Base-by-base conservation (phyloP, 2,797 vertebrate genomes). In the Trichosurus vulpecula region DNA sequence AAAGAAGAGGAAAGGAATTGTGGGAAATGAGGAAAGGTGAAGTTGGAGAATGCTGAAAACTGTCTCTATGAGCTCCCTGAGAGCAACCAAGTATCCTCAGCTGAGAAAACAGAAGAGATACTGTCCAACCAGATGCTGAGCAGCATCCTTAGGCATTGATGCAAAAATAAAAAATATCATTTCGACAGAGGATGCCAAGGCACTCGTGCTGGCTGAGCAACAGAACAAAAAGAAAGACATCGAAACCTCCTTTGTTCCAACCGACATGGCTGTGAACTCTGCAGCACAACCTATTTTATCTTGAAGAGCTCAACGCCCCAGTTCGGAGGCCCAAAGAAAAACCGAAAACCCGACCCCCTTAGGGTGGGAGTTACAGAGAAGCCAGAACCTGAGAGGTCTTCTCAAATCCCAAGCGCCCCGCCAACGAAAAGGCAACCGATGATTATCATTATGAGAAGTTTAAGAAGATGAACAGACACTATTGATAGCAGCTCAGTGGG, bases 141-240 rank as follows among this genome's bases (percentile, higher is more conserved):
- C 0, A 99, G 99, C 90, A 99, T 99, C 97, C 99, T 99, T 99
- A 0, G 99, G 99, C 92, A 99, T 99, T 0, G 99, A 99, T 9
- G 99, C 99, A 92, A 99, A 99, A 98, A 99, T 99, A 95, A 99
- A 99, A 98, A 99, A 99, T 94, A 99, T 99, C 9, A 99, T 99
- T 95, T 99, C 98, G 55, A 99, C 99, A 22, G 99, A 99, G 96
- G 99, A 99, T 0, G 99, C 99, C 90, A 99, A 99, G 98, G 99
- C 99, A 89, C 99, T 99, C 90, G 99, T 99, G 91, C 98, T 99
- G 97, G 99, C 99, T 5, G 99, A 99, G 97, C 99, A 99, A 97
- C 99, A 99, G 97, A 99, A 99, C 98, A 99, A 99, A 98, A 99
- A 99, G 98, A 99, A 99, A 97, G 99, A 99, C 98, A 99, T 0